phyloP scores from a whole-genome alignment of 2,797 vertebrate species.

The Arnoldichthys spilopterus region DNA sequence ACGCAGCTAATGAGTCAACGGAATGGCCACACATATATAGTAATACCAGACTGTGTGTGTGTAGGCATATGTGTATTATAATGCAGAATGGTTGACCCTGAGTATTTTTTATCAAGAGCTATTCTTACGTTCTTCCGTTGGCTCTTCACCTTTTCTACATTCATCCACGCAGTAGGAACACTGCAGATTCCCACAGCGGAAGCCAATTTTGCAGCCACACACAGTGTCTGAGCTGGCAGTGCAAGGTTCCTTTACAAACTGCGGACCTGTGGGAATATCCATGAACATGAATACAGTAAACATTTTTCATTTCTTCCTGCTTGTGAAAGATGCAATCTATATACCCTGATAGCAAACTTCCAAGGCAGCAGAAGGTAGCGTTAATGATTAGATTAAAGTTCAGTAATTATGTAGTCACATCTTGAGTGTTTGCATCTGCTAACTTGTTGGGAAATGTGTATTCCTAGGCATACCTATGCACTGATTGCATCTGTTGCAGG shows the following conservation, averaged over 20 bases:
- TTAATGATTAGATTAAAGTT: neutral
- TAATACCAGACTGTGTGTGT: neutral
- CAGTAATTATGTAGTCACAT: neutral
- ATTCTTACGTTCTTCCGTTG: conserved; percentile 61
- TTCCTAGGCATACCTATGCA: conserved; percentile 69
- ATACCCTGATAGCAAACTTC: neutral
- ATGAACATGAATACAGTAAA: neutral
- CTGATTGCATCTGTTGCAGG: conserved; percentile 59
- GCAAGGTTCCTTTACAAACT: conserved; percentile 50
- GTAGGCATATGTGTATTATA: neutral
- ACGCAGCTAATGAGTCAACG: too few species aligned
- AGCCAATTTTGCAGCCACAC: conserved; percentile 71
- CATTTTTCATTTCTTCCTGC: neutral
- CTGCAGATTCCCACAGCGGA: conserved; percentile 56
- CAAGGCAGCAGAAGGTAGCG: neutral
- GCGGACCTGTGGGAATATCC: conserved; percentile 60
- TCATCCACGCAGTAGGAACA: conserved; percentile 68
- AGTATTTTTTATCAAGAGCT: neutral
- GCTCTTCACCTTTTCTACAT: conserved; percentile 71
- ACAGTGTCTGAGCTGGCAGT: conserved; percentile 61
- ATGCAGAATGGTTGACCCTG: neutral
- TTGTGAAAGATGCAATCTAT: neutral
- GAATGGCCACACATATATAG: too few species aligned
- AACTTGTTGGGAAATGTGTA: too few species aligned
- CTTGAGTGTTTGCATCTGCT: too few species aligned